Percentiles rank a stretch among this genome's conserved stretches.
Conservation (phyloP, 2,797 vertebrate genomes). For the Florisuga fusca region DNA sequence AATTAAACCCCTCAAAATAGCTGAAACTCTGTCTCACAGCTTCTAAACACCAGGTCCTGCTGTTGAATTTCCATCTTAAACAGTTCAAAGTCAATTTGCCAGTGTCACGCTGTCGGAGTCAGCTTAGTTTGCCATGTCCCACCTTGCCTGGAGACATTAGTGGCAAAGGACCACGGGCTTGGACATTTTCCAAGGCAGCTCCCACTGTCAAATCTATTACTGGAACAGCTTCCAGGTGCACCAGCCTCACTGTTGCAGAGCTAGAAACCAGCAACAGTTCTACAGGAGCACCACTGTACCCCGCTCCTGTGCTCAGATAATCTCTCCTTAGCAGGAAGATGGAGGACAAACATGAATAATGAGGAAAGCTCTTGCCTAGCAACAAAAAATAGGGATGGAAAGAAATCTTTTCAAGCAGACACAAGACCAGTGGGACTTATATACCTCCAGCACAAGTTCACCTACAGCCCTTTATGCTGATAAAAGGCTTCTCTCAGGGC, state of each 20-base stretch:
- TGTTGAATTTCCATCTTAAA: conserved; percentile 30
- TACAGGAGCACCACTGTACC: neutral
- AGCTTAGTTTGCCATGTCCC: neutral
- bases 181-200: neutral
- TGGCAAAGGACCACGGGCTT: neutral
- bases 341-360: neutral
- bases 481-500: neutral
- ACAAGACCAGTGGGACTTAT: neutral
- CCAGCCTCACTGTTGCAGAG: neutral
- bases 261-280: neutral
- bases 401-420: neutral
- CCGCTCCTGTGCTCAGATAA: neutral
- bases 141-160: neutral
- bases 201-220: neutral
- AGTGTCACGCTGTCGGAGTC: neutral
- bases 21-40: neutral
- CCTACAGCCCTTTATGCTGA: neutral
- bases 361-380: neutral
- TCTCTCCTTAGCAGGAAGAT: neutral
- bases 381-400: neutral
- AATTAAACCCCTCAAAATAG: conserved; percentile 10
- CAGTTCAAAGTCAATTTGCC: neutral
- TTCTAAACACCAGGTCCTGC: conserved; percentile 4
- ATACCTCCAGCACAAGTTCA: neutral
- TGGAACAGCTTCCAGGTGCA: neutral